Base-by-base conservation (phyloP, 2,113 vertebrate genomes). In the Ptyas mucosa region DNA sequence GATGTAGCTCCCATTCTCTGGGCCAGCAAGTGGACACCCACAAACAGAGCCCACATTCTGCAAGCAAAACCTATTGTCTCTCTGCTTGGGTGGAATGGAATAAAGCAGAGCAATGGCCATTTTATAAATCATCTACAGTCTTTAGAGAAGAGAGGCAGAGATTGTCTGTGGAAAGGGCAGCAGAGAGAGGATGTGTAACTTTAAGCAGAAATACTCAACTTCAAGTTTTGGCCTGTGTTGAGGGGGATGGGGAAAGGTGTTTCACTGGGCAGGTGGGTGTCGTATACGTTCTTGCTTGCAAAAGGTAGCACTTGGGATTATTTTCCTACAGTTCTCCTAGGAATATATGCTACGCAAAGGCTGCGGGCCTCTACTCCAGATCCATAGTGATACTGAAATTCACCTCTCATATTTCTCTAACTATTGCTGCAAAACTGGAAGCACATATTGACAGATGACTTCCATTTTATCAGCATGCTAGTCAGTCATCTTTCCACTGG, bases 21-120 rank as follows among this genome's bases (percentile, higher is more conserved):
- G 52, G 95, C 94, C 52, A 14, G 0, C 91, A 87, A 96, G 93
- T 92, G 69, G 89, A 96, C 96, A 91, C 97, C 98, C 93, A 97
- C 97, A 90, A 85, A 29, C 64, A 7, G 46, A 0, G 88, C 93
- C 94, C 88, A 89, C 46, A 43, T 87, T 55, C 55, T 52, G 91
- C 95, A 95, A 96, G 94, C 95, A 81, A 93, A 90, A 57, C 90
- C 93, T 51, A 95, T 93, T 93, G 95, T 94, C 92, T 89, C 89
- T 57, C 29, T 1, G 54, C 8, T 5, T 91, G 89, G 21, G 88
- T 81, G 93, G 94, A 93, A 94, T 75, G 51, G n/a, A 81, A 92
- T 24, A 14, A 29, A 52, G 52, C 89, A 91, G 92, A 89, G 90
- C 0, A 8, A 64, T 0, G 2, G 87, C 87, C 95, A 85, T 0